Evolutionary conservation across 2,797 vertebrate species (phyloP), one percentile per base, ranked within the genome.

Genomic region (Leptodactylus fallax): DNA sequence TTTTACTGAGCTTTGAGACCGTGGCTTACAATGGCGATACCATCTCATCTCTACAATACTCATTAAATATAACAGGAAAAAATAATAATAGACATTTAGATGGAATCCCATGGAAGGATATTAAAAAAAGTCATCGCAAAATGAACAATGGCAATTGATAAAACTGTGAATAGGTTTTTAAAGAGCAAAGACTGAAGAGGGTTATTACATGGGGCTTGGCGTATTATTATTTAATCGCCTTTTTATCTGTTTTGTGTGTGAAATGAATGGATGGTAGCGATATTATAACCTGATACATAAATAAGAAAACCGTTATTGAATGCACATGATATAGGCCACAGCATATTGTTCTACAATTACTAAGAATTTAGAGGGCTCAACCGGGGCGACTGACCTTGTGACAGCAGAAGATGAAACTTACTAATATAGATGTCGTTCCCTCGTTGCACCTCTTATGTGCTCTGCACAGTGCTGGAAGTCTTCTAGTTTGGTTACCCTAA

Each of bases 51-150:
- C 69, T 36, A 58, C 47, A 81, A 81, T 81, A 61, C 85, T 72
- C n/a, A 87, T 87, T 74, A 76, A 79, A 71, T 49, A 16, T 51
- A 84, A 27, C 74, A 76, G 25, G 13, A 49, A 65, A 85, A 60
- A 63, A 9, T 56, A 56, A 81, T 77, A 69, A 81, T 87, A 45
- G 36, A 76, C 13, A 36, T 74, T 65, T 78, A 36, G 25, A 65
- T 8, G 51, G 21, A 60, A 67, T 85, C 9, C 14, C 25, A 16
- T 63, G 71, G n/a, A 53, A 76, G 49, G 72, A 85, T 63, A 85
- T 77, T 51, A 77, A 45, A 84, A 58, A 63, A 63, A 51, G 19
- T 4, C 56, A 47, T 49, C 19, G n/a, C 14, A 53, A 51, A 25
- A 74, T 61, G 19, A 61, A 9, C 45, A 53, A 21, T 63, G 79